phyloP scores from a whole-genome alignment of 2,888 invertebrate genomes.

The Lobophora halterata region DNA sequence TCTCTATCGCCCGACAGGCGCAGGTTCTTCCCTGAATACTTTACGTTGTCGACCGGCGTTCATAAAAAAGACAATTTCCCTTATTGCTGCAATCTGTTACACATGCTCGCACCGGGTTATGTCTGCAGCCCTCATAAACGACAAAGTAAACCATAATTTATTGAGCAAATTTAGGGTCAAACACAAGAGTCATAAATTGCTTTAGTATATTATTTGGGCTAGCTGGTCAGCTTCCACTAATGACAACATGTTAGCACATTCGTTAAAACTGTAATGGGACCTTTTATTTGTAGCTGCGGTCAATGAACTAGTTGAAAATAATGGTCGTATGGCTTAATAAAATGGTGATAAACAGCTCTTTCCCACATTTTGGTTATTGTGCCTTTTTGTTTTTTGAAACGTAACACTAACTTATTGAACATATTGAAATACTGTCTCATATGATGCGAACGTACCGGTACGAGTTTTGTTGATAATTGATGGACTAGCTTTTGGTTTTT shows the following conservation, averaged over 20 bases:
- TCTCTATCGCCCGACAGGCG: slow-evolving; percentile 41
- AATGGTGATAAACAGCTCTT: too few relatives aligned
- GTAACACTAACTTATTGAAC: too few relatives aligned
- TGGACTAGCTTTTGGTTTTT: too few relatives aligned
- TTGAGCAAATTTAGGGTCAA: slow-evolving; percentile 76
- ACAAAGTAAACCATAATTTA: slow-evolving; percentile 80
- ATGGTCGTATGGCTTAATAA: too few relatives aligned
- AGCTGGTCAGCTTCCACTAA: slow-evolving; percentile 44
- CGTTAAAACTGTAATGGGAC: slow-evolving; percentile 25
- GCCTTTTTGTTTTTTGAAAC: too few relatives aligned
- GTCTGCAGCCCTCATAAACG: slow-evolving; percentile 78
- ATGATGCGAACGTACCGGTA: too few relatives aligned
- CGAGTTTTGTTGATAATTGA: too few relatives aligned
- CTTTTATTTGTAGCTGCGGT: slow-evolving; percentile 23
- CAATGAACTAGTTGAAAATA: slow-evolving; percentile 12
- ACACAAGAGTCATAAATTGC: slow-evolving; percentile 69
- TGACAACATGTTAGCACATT: slow-evolving; percentile 36
- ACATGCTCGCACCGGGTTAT: slow-evolving; percentile 68
- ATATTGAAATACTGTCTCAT: too few relatives aligned
- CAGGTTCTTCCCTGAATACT: slow-evolving; percentile 60
- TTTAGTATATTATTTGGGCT: slow-evolving; percentile 61
- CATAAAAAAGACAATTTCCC: slow-evolving; percentile 81
- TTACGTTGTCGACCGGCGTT: slow-evolving; percentile 69
- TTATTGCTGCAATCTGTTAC: slow-evolving; percentile 80
- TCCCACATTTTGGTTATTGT: too few relatives aligned